phyloP scores from a whole-genome alignment of 2,113 vertebrate genomes.

The Petaurus breviceps region DNA sequence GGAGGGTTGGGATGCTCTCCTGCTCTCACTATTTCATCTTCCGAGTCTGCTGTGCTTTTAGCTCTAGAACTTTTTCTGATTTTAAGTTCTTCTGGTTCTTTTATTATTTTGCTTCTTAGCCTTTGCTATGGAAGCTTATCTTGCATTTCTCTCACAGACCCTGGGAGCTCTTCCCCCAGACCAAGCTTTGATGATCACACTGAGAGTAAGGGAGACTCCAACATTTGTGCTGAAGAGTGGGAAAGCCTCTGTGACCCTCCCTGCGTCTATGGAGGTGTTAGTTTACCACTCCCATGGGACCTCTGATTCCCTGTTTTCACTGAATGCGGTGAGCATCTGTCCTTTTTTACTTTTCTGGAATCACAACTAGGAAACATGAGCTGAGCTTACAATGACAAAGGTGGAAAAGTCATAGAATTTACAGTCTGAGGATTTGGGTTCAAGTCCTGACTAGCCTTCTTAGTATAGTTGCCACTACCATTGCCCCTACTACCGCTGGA shows the following conservation, averaged over 20 bases:
- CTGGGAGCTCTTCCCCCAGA: constrained; percentile 58
- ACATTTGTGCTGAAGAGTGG: constrained; percentile 36
- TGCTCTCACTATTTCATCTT: neutral
- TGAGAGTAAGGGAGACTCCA: constrained; percentile 52
- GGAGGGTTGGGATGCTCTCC: neutral
- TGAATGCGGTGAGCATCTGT: constrained; percentile 62
- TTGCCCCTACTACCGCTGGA: no score
- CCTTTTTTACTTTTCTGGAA: neutral
- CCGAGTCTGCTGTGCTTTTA: neutral
- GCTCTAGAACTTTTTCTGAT: neutral
- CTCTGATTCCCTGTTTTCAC: constrained; percentile 67
- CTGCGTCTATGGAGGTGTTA: neutral
- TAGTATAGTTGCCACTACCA: no score
- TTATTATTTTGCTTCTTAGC: neutral
- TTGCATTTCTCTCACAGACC: constrained; percentile 45
- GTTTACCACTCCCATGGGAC: neutral
- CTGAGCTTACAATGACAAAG: neutral
- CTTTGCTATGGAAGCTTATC: neutral
- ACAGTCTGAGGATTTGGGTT: neutral
- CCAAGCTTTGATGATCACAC: constrained; percentile 55
- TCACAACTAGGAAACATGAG: neutral
- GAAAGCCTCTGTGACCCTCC: constrained; percentile 66
- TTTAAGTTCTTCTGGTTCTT: neutral
- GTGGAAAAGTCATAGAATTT: neutral
- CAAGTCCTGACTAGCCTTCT: neutral